phyloP scores from a whole-genome alignment of 2,797 vertebrate genomes.

The Sparidentex hasta region DNA sequence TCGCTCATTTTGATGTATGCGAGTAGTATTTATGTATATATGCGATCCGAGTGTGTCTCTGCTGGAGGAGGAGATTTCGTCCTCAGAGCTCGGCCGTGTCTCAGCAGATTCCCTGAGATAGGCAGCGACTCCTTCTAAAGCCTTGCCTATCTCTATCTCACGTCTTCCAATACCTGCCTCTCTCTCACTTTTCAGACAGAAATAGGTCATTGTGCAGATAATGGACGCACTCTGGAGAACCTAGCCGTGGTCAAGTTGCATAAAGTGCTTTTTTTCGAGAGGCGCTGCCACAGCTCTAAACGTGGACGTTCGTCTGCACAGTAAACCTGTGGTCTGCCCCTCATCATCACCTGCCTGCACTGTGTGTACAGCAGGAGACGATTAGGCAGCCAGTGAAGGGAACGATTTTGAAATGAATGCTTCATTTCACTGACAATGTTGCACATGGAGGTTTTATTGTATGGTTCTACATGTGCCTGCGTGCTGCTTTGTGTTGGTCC shows the following conservation, averaged over 20 bases:
- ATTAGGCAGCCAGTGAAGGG: slow-evolving; percentile 27
- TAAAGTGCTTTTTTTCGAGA: slow-evolving; percentile 41
- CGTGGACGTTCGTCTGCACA: slow-evolving; percentile 36
- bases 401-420: slow-evolving; percentile 36
- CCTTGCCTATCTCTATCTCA: slow-evolving; percentile 21
- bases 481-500: slow-evolving; percentile 29
- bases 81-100: slow-evolving; percentile 16
- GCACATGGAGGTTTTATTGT: slow-evolving; percentile 15
- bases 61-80: slow-evolving; percentile 14
- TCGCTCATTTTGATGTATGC: slow-evolving; percentile 39
- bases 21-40: slow-evolving; percentile 15
- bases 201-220: slow-evolving; percentile 71
- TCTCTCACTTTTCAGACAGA: slow-evolving; percentile 62
- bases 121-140: slow-evolving; percentile 28
- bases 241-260: slow-evolving; percentile 54
- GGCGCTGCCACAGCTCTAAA: slow-evolving; percentile 59
- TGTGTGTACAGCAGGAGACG: slow-evolving; percentile 29
- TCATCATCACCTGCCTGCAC: slow-evolving; percentile 33
- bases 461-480: slow-evolving; percentile 6
- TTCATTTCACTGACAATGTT: slow-evolving; percentile 36
- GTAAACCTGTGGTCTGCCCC: slow-evolving; percentile 37
- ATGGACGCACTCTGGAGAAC: slow-evolving; percentile 46
- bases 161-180: slow-evolving; percentile 55
- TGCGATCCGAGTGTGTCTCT: slow-evolving; percentile 27
- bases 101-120: slow-evolving; percentile 27